A percentile compares a stretch with the other conserved stretches of the same genome.
phyloP scores from a whole-genome alignment of 2,797 vertebrate species.

The Thripadectes ignobilis region DNA sequence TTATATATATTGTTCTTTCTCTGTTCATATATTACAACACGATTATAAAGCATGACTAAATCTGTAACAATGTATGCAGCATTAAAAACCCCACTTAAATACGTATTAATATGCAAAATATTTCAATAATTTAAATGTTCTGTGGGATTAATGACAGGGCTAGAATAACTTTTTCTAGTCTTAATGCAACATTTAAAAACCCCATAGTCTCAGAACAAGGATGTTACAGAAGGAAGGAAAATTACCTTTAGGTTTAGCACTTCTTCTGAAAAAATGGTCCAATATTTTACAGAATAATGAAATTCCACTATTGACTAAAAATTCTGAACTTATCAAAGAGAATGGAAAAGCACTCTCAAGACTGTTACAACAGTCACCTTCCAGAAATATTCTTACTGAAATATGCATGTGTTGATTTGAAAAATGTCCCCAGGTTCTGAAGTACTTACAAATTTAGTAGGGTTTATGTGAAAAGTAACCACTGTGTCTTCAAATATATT shows the following conservation, averaged over 20 bases:
- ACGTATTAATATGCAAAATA: constrained; percentile 57
- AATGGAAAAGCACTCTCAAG: not conserved
- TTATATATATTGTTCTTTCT: constrained; percentile 73
- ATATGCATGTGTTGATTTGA: not conserved
- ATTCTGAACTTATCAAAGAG: not conserved
- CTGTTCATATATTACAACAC: constrained; percentile 76
- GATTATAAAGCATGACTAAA: constrained; percentile 79
- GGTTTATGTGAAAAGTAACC: not conserved
- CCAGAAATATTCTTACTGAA: not conserved
- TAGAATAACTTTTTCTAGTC: not conserved
- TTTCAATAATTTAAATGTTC: constrained; percentile 38
- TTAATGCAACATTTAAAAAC: constrained; percentile 23
- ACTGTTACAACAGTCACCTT: not conserved
- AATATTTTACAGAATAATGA: not conserved
- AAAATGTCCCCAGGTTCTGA: not conserved
- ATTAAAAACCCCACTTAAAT: constrained; percentile 29
- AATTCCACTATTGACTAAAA: not conserved
- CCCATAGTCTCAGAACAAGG: constrained; percentile 36
- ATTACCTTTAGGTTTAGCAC: not conserved
- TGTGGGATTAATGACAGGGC: not conserved
- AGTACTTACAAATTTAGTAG: not conserved
- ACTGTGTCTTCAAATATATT: not conserved
- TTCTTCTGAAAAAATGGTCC: not conserved
- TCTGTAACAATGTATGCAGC: constrained; percentile 62
- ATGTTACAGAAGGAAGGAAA: not conserved